Conservation (phyloP, 1,140 invertebrate species). For the Subanguina moxae region DNA sequence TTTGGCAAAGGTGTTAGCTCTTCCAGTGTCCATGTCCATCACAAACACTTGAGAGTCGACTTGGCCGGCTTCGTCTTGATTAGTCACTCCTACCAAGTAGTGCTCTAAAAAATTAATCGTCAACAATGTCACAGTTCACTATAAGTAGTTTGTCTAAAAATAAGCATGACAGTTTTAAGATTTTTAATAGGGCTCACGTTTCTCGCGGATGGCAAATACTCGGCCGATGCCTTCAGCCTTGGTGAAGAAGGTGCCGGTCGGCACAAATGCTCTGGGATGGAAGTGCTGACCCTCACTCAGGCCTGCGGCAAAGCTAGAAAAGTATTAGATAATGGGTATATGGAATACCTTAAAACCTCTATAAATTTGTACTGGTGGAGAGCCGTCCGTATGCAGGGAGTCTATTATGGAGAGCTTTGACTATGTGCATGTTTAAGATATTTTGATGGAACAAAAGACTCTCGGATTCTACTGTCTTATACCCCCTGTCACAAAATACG, state of each 20-base stretch:
- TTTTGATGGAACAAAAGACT: no score
- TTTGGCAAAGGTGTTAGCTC: slow-evolving; percentile 53
- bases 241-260: slow-evolving; percentile 57
- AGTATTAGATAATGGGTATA: no score
- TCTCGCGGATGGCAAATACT: slow-evolving; percentile 55
- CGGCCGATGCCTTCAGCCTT: slow-evolving; percentile 54
- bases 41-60: slow-evolving; percentile 51
- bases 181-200: slow-evolving; percentile 24
- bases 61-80: slow-evolving; percentile 27
- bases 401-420: no score
- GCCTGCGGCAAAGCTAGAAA: slow-evolving; percentile 61
- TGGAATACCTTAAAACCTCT: no score
- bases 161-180: background rate
- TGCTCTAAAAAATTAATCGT: slow-evolving; percentile 43
- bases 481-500: no score
- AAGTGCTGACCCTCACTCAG: slow-evolving; percentile 35
- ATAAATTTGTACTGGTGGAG: no score
- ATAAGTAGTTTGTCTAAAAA: no score
- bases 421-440: no score
- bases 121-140: background rate
- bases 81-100: slow-evolving; percentile 56
- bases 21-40: slow-evolving; percentile 57
- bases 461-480: no score
- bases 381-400: no score
- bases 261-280: slow-evolving; percentile 41